Conservation (phyloP, 2,888 invertebrate species). For the Cantharis nigra region DNA sequence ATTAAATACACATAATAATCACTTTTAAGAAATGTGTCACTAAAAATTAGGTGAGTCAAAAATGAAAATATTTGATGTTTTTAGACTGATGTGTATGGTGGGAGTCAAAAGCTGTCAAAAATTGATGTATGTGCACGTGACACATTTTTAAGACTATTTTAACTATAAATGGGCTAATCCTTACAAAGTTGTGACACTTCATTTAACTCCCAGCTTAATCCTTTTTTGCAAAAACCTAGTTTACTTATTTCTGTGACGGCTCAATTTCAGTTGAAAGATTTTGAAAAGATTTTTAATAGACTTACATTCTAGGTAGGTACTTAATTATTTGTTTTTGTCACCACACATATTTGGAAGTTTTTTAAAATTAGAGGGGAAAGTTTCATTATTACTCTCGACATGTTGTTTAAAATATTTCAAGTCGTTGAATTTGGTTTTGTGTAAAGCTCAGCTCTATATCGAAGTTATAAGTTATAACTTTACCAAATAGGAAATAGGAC, state of each 20-base stretch:
- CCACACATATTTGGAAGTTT: not conserved
- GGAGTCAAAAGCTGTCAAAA: conserved; percentile 8
- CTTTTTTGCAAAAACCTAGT: conserved; percentile 9
- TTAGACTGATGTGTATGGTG: not conserved
- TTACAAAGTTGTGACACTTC: conserved; percentile 25
- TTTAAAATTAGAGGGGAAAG: not conserved
- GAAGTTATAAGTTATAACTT: not conserved
- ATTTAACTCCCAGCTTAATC: conserved; percentile 17
- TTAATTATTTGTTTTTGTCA: conserved; percentile 10
- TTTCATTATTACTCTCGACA: not conserved
- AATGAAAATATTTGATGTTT: conserved; percentile 7
- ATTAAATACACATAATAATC: not conserved
- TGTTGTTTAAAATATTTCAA: not conserved
- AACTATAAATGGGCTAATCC: conserved; percentile 20
- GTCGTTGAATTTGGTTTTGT: not conserved
- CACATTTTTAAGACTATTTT: conserved; percentile 16
- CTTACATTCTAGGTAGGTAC: not conserved
- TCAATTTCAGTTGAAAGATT: conserved; percentile 29
- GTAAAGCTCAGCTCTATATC: not conserved
- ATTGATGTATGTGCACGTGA: conserved; percentile 13
- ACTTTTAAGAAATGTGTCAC: not conserved
- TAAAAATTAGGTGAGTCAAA: conserved; percentile 13
- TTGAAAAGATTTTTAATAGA: conserved; percentile 17
- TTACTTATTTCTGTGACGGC: conserved; percentile 29
- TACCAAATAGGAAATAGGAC: not conserved